These are phyloP conservation scores for Pachyuromys duprasi DNA, from an alignment of 2,797 vertebrate species.

Conservation along the genomic window DNA sequence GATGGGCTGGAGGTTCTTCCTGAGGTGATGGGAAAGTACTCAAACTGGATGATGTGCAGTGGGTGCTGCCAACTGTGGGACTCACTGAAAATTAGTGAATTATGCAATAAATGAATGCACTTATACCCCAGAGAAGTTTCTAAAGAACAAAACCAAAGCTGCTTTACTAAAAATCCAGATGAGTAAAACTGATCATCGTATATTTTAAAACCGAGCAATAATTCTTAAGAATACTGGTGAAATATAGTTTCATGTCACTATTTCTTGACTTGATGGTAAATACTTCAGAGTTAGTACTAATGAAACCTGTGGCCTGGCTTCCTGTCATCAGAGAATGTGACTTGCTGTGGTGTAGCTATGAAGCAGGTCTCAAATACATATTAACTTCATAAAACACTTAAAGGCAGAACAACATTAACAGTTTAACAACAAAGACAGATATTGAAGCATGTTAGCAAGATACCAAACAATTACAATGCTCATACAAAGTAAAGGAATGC, in stretches of 20 bases:
- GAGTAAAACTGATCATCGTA: constrained; percentile 34
- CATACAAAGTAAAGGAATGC: not conserved
- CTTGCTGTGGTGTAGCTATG: not conserved
- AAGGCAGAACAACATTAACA: constrained; percentile 8
- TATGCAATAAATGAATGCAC: not conserved
- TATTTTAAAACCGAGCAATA: constrained; percentile 51
- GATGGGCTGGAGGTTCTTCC: not conserved
- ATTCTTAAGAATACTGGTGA: constrained; percentile 31
- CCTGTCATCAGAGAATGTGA: not conserved
- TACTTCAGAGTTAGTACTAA: constrained; percentile 27
- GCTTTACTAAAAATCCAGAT: constrained; percentile 6
- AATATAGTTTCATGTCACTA: constrained; percentile 40
- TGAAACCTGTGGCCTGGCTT: constrained; percentile 24
- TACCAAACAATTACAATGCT: not conserved
- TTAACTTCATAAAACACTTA: constrained; percentile 43
- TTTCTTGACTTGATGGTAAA: constrained; percentile 52
- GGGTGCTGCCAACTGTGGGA: not conserved
- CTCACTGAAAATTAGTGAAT: constrained; percentile 19
- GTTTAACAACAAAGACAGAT: not conserved
- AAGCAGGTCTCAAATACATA: not conserved
- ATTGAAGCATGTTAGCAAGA: not conserved
- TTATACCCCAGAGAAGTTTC: constrained; percentile 16
- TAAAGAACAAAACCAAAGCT: constrained; percentile 45
- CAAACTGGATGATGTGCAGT: not conserved
- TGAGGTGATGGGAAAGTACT: not conserved